phyloP scores from a whole-genome alignment of 1,140 invertebrate genomes.

The Sminthurides bifidus region DNA sequence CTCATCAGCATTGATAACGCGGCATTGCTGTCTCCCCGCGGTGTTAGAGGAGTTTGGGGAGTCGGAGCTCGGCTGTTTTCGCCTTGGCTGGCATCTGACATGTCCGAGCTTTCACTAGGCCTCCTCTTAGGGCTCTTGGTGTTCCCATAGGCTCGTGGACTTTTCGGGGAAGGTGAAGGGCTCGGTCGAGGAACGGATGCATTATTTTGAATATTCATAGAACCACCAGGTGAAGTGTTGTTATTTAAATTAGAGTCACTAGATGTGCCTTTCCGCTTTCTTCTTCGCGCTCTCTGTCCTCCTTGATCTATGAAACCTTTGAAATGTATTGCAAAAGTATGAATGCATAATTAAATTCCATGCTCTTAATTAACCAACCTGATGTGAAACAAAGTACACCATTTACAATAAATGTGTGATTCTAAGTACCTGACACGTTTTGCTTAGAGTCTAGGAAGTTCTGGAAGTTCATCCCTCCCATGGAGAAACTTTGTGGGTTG shows the following conservation, averaged over 20 bases:
- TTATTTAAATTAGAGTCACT: not conserved
- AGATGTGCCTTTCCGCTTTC: constrained; percentile 16
- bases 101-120: constrained; percentile 23
- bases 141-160: constrained; percentile 3
- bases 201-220: constrained; percentile 7
- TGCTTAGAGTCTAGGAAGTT: constrained; percentile 12
- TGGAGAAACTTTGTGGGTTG: no score
- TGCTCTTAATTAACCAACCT: no score
- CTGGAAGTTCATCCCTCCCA: constrained; percentile 11
- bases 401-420: no score
- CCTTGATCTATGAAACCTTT: constrained; percentile 21
- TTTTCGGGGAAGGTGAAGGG: constrained; percentile 21
- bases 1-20: constrained; percentile 12
- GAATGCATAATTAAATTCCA: no score
- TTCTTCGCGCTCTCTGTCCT: constrained; percentile 8
- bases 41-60: constrained; percentile 5
- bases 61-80: constrained; percentile 6
- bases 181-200: constrained; percentile 16
- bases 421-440: no score
- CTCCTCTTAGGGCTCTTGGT: constrained; percentile 16
- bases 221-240: not conserved
- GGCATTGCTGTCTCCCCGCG: not conserved
- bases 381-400: no score
- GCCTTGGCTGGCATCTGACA: constrained; percentile 12
- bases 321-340: no score